A percentile compares a stretch with the other conserved stretches of the same genome.
phyloP scores from a whole-genome alignment of 1,140 invertebrate genomes.

The Leptoteleia sp. region DNA sequence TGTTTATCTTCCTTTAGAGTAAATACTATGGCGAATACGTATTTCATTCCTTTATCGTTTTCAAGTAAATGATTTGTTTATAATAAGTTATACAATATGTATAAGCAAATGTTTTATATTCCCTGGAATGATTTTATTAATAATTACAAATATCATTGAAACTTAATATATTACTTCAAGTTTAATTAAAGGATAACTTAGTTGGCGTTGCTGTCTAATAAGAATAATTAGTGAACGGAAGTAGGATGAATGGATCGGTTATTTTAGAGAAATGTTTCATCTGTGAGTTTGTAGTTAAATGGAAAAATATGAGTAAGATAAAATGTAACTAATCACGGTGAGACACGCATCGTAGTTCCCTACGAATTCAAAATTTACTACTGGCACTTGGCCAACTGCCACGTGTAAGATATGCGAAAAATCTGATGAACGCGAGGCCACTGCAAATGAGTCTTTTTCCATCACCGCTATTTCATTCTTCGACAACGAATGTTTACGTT shows the following conservation, averaged over 20 bases:
- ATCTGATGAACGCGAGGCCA: slow-evolving; percentile 51
- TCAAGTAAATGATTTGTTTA: no score
- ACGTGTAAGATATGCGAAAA: slow-evolving; percentile 49
- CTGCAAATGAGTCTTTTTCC: slow-evolving; percentile 50
- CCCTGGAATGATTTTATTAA: no score
- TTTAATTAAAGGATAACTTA: no score
- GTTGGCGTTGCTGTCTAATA: no score
- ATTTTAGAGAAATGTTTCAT: not conserved
- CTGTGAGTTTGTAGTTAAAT: slow-evolving; percentile 7
- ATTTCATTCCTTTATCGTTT: no score
- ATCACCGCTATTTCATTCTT: slow-evolving; percentile 33
- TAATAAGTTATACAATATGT: no score
- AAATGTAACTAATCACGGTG: slow-evolving; percentile 25
- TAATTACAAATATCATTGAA: no score
- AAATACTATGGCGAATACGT: no score
- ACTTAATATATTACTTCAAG: no score
- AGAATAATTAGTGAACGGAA: no score
- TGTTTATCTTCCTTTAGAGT: no score
- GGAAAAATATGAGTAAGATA: slow-evolving; percentile 6
- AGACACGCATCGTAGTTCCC: slow-evolving; percentile 8
- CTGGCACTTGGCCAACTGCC: slow-evolving; percentile 40
- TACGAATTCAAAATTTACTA: slow-evolving; percentile 44
- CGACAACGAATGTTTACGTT: slow-evolving; percentile 14
- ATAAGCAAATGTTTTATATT: no score
- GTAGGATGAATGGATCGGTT: not conserved